These are phyloP conservation scores for Augochlorella aurata DNA, from an alignment of 2,888 invertebrate species.

Conservation along the genomic window DNA sequence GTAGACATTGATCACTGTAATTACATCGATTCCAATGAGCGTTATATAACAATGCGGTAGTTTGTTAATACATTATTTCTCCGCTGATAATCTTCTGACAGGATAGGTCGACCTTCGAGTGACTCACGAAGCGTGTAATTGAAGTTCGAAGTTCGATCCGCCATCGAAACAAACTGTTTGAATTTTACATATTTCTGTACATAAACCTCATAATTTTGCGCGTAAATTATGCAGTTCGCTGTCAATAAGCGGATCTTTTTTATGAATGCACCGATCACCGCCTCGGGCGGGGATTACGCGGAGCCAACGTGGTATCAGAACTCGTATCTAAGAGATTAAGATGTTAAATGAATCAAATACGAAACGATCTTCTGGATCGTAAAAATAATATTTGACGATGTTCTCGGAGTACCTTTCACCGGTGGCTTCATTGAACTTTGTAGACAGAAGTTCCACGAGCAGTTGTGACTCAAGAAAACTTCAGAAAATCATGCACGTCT, in stretches of 20 bases:
- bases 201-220: no score
- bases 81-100: no score
- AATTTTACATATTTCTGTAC: no score
- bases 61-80: not conserved
- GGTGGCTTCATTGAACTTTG: not conserved
- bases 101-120: no score
- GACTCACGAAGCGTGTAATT: no score
- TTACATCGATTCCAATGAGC: not conserved
- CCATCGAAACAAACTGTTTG: no score
- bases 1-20: not conserved
- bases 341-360: not conserved
- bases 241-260: not conserved
- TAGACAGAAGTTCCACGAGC: not conserved
- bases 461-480: not conserved
- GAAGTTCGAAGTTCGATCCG: no score
- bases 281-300: not conserved
- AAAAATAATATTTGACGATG: not conserved
- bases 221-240: not conserved
- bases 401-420: not conserved
- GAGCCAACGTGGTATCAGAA: not conserved
- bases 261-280: not conserved
- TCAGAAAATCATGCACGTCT: not conserved
- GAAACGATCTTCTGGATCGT: not conserved
- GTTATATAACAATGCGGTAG: not conserved
- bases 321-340: not conserved